Evolutionary conservation across 1,140 invertebrate species (phyloP), one percentile per base, ranked within the genome.

Genomic region (Chrysopa pallens): DNA sequence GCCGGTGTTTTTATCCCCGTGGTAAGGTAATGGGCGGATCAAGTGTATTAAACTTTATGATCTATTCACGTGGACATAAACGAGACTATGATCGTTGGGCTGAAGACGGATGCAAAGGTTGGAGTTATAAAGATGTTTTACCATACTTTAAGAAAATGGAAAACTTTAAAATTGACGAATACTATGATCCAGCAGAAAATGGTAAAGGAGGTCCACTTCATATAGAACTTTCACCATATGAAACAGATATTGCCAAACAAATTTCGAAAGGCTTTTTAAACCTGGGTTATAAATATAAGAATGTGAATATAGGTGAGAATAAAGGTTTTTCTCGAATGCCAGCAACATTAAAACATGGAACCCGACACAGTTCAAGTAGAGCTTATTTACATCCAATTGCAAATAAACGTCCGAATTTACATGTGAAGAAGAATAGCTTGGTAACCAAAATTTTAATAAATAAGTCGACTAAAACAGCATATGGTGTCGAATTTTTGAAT

Each of bases 401-500:
- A 0, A 67, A 65, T 14, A 57, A 64, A 40, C 65, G 78, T 33
- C 56, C 51, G 23, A 83, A 82, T 55, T 58, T 83, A 5, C 67
- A 75, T 35, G 57, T 82, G 3, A 66, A 67, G 4, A 77, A 76
- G 50, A 53, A 63, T 1, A 70, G 71, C 28, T 63, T 71, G 48
- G 79, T 74, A 1, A 74, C 72, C 0, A 78, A 72, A 60, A 62
- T 90, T 9, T 50, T 89, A 1, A 78, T 89, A 61, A 83, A 69
- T 56, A 54, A 48, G 1, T 56, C 53, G 36, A 69, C 67, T 29
- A 79, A 74, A 46, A 62, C 49, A 46, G 73, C 72, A 0, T 61
- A 67, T 11, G 79, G 78, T 0, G 63, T 83, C 0, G 61, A 73
- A 53, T 66, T 76, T 37, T 52, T 61, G 12, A 65, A 64, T 43